Percentiles rank a stretch among this genome's conserved stretches.
Evolutionary conservation across 2,113 vertebrate genomes (phyloP).

Genomic region (Brienomyrus longianalis): DNA sequence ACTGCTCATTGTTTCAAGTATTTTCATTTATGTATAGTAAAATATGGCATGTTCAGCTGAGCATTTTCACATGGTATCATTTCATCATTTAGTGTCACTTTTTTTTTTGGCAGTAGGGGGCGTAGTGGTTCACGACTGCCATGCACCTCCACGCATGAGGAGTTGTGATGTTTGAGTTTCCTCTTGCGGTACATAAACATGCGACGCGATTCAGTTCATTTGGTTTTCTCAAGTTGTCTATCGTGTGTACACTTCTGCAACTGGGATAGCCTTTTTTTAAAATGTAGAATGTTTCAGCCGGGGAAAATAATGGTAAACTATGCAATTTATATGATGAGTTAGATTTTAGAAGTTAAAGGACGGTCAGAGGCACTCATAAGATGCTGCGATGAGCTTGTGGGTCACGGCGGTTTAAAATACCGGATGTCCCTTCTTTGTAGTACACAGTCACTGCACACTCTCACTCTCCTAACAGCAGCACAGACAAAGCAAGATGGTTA

Average conservation of each 20-base stretch:
- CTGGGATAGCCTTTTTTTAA: not conserved
- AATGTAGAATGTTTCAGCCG: not conserved
- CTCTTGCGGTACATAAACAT: not conserved
- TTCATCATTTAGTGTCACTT: not conserved
- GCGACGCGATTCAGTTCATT: not conserved
- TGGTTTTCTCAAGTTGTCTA: not conserved
- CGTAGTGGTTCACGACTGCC: not conserved
- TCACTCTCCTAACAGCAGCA: too few species aligned
- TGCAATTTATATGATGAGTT: not conserved
- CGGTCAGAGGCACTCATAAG: not conserved
- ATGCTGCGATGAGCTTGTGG: not conserved
- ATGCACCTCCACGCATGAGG: not conserved
- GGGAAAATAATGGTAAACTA: not conserved
- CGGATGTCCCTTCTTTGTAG: not conserved
- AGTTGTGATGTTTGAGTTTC: not conserved
- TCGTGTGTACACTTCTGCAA: not conserved
- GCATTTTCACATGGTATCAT: not conserved
- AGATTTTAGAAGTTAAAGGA: not conserved
- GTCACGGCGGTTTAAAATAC: not conserved
- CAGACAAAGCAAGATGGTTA: too few species aligned
- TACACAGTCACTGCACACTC: too few species aligned
- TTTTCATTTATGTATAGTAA: constrained; percentile 18
- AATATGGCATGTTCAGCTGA: constrained; percentile 19
- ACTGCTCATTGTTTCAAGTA: constrained; percentile 32
- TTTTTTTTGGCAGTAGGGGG: not conserved